Percentiles rank a stretch among this genome's conserved stretches.
Evolutionary conservation across 2,888 invertebrate genomes (phyloP).

Genomic region (Creontiades dilutus): DNA sequence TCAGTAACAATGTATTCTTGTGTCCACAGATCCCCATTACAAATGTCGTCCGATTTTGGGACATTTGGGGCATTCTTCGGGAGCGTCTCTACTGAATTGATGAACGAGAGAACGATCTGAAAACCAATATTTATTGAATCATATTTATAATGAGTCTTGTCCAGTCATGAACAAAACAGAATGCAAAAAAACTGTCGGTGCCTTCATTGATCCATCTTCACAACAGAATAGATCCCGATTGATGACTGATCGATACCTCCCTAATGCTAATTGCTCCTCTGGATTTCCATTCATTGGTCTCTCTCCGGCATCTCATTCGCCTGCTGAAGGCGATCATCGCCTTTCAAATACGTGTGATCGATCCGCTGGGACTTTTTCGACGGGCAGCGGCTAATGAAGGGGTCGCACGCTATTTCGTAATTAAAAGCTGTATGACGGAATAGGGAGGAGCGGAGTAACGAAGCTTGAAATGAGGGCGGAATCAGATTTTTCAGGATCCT

Average conservation of each 20-base stretch:
- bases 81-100: too few species aligned
- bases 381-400: neutral
- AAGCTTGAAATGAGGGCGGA: neutral
- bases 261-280: neutral
- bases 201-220: too few species aligned
- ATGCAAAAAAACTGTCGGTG: too few species aligned
- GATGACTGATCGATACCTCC: neutral
- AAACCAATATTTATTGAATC: too few species aligned
- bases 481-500: neutral
- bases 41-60: too few species aligned
- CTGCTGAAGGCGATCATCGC: neutral
- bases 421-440: neutral
- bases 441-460: neutral
- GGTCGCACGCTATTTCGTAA: conserved; percentile 4
- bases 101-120: too few species aligned
- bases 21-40: too few species aligned
- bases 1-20: too few species aligned
- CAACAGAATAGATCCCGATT: neutral
- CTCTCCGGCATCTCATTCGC: conserved; percentile 1
- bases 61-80: too few species aligned
- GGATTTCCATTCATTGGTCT: neutral
- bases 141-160: too few species aligned
- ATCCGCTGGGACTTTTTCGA: neutral
- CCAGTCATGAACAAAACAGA: too few species aligned
- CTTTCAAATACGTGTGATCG: conserved; percentile 7